Conservation (phyloP, 2,113 vertebrate genomes). For the Eurystomus gularis region DNA sequence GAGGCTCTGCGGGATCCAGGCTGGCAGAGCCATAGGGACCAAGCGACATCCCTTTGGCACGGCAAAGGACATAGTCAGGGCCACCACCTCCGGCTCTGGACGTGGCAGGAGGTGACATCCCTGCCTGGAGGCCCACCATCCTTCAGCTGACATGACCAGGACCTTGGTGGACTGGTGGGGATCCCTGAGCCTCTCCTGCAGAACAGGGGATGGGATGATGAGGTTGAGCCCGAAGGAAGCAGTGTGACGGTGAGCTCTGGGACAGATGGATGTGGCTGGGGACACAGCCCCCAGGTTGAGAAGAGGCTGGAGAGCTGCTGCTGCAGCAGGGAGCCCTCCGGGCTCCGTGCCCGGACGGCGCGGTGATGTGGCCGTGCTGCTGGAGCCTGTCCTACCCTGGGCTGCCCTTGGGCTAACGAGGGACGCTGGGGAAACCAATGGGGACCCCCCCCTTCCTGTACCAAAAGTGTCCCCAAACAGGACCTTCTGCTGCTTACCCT, state of each 20-base stretch:
- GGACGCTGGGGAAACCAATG: neutral
- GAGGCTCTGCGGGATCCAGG: rapidly evolving
- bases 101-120: neutral
- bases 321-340: neutral
- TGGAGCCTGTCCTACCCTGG: neutral
- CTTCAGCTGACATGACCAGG: neutral
- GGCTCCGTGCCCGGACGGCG: rapidly evolving
- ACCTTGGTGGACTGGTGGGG: neutral
- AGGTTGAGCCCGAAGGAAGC: neutral
- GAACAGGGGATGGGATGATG: neutral
- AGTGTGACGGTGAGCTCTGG: neutral
- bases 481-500: neutral
- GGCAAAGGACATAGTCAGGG: neutral
- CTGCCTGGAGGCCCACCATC: neutral
- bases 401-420: neutral
- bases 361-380: rapidly evolving
- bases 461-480: neutral
- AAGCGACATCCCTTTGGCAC: neutral
- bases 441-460: neutral
- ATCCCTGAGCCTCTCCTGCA: neutral
- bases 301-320: neutral
- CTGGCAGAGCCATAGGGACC: neutral
- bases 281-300: rapidly evolving
- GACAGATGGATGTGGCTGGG: neutral
- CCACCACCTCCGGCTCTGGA: neutral